Conservation (phyloP, 2,888 invertebrate species). For the Asteroscopus sphinx region DNA sequence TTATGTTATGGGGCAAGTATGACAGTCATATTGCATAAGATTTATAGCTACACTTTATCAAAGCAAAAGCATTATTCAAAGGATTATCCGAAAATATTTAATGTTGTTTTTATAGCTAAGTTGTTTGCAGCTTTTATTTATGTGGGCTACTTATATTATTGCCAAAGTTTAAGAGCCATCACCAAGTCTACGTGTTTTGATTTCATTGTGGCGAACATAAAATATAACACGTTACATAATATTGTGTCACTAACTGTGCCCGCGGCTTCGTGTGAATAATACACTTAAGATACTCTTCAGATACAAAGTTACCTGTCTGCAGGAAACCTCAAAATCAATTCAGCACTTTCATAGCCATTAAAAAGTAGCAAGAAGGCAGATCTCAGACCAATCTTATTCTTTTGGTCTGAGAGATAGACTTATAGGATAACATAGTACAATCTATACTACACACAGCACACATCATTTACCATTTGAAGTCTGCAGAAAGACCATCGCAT, state of each 20-base stretch:
- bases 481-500: no score
- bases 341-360: no score
- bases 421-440: no score
- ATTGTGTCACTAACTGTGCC: slow-evolving; percentile 13
- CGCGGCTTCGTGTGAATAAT: neutral
- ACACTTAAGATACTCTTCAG: no score
- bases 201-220: slow-evolving; percentile 15
- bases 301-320: no score
- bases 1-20: no score
- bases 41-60: slow-evolving; percentile 15
- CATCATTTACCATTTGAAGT: no score
- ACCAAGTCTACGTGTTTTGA: slow-evolving; percentile 11
- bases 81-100: slow-evolving; percentile 12
- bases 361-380: no score
- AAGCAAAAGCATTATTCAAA: slow-evolving; percentile 30
- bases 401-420: no score
- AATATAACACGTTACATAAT: slow-evolving; percentile 19
- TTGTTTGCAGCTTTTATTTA: slow-evolving; percentile 14
- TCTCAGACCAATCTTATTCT: no score
- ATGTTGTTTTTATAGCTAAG: neutral
- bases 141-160: slow-evolving; percentile 10
- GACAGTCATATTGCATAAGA: neutral
- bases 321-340: no score
- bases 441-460: no score
- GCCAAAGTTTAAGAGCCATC: neutral